Percentiles rank a stretch among this genome's conserved stretches.
Conservation (phyloP, 30 jellyfish, hydroid and myxozoan genomes). For the Hydractinia echinata region DNA sequence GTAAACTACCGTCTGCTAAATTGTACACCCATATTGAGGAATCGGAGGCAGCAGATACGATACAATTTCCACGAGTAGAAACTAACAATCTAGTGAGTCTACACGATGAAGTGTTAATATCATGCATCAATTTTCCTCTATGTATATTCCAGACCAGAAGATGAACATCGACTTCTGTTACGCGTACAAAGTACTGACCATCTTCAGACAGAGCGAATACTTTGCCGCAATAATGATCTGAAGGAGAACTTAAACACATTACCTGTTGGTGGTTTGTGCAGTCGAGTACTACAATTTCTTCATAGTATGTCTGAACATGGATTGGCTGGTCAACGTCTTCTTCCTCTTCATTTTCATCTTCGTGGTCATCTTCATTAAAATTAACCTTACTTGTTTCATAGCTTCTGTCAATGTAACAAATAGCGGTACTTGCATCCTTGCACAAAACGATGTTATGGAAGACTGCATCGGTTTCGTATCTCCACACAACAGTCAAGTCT, state of each 20-base stretch:
- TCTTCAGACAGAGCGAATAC: slow-evolving; percentile 65
- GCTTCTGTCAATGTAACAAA: slow-evolving; percentile 45
- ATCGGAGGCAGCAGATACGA: slow-evolving; percentile 59
- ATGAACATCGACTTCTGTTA: slow-evolving; percentile 53
- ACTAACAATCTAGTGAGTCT: slow-evolving; percentile 48
- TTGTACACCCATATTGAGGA: slow-evolving; percentile 57
- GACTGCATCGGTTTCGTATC: slow-evolving; percentile 53
- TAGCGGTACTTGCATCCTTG: slow-evolving; percentile 51
- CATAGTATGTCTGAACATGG: slow-evolving; percentile 9
- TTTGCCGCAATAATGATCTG: slow-evolving; percentile 37
- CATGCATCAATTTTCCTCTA: slow-evolving; percentile 47
- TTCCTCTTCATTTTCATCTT: neutral
- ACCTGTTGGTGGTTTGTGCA: slow-evolving; percentile 37
- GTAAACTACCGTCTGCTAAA: slow-evolving; percentile 50
- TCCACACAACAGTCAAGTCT: slow-evolving; percentile 46
- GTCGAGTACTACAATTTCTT: slow-evolving; percentile 49
- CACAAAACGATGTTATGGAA: slow-evolving; percentile 54
- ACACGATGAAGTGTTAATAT: slow-evolving; percentile 43
- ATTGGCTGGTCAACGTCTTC: neutral
- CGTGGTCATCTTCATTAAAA: neutral
- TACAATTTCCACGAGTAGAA: slow-evolving; percentile 64
- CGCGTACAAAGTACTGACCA: slow-evolving; percentile 56
- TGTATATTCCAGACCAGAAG: slow-evolving; percentile 57
- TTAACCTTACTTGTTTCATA: no score
- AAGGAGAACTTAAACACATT: slow-evolving; percentile 26